Base-by-base conservation (phyloP, 1,140 invertebrate genomes). In the Gonatopus flavifemur region DNA sequence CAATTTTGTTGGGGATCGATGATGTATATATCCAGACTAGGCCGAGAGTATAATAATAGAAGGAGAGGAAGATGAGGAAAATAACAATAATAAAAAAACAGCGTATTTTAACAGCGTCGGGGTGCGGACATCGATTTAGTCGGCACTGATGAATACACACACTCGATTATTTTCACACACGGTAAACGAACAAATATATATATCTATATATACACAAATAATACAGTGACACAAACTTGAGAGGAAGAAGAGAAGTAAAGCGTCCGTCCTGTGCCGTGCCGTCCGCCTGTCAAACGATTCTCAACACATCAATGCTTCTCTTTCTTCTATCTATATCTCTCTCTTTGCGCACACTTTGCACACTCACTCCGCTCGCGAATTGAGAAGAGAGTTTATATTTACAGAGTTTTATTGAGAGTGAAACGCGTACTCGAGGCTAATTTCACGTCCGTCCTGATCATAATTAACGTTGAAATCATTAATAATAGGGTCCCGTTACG, bases 291-390 rank as follows among this genome's bases (percentile, higher is more conserved):
- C 51, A 55, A 49, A 55, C 50, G 41, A 20, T 33, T 20, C 3
- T 24, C 21, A 20, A 36, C 25, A 10, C 42, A 19, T 25, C 42
- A 22, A 37, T 18, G 47, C 57, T 64, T 53, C 49, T 55, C 58
- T 47, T 57, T 55, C 49, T 59, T 52, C 52, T 51, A 44, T 53
- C 55, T 49, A 55, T 56, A 39, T 52, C 49, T 56, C 52, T 52
- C 54, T 36, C 46, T 46, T 44, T 55, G 41, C 43, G 28, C 49
- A 36, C 60, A 62, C 62, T 62, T 62, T 49, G 51, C 52, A 61
- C 60, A 59, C 62, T 55, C 47, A 52, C 55, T 57, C 42, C 21
- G 25, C 47, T 25, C 57, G 36, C 48, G 38, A 37, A 41, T 40
- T 44, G n/a, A n/a, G n/a, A n/a, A n/a, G n/a, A 44, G 30, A 31